A percentile compares a stretch with the other conserved stretches of the same genome.
Evolutionary conservation across 2,888 invertebrate species (phyloP).

Genomic region (Carcina quercana): DNA sequence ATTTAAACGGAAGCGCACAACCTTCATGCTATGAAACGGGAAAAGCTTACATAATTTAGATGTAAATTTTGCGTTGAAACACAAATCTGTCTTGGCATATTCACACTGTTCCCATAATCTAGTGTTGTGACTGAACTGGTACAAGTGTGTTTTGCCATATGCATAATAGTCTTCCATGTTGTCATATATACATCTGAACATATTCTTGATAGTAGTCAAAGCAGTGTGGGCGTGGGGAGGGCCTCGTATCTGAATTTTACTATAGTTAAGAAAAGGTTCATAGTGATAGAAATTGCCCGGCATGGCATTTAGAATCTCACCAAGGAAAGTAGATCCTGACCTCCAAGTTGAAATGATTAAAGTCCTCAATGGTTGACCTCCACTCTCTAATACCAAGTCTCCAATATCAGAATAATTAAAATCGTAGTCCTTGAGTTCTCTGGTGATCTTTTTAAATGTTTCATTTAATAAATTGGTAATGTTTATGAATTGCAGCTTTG

Average conservation of each 20-base stretch:
- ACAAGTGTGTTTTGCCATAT: slow-evolving; percentile 83
- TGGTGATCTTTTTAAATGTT: no score
- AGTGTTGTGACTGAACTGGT: slow-evolving; percentile 89
- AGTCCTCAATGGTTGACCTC: slow-evolving; percentile 83
- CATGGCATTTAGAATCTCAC: slow-evolving; percentile 87
- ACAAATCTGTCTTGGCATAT: slow-evolving; percentile 65
- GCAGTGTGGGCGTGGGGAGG: slow-evolving; percentile 81
- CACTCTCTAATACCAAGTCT: slow-evolving; percentile 80
- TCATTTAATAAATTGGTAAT: no score
- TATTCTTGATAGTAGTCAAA: slow-evolving; percentile 78
- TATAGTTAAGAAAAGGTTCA: slow-evolving; percentile 89
- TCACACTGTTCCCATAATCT: slow-evolving; percentile 89
- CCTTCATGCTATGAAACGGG: slow-evolving; percentile 92
- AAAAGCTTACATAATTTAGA: slow-evolving; percentile 86
- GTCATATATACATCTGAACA: slow-evolving; percentile 85
- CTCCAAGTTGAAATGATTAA: slow-evolving; percentile 92
- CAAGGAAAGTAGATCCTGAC: slow-evolving; percentile 92
- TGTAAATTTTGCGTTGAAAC: slow-evolving; percentile 77
- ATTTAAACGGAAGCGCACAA: slow-evolving; percentile 84
- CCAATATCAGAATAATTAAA: slow-evolving; percentile 63
- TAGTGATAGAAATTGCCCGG: slow-evolving; percentile 94
- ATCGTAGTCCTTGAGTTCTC: slow-evolving; percentile 49
- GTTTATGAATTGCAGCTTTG: no score
- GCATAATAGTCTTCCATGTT: slow-evolving; percentile 84
- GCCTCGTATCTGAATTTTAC: slow-evolving; percentile 86